phyloP scores from a whole-genome alignment of 2,113 vertebrate genomes.

The Ranitomeya imitator region DNA sequence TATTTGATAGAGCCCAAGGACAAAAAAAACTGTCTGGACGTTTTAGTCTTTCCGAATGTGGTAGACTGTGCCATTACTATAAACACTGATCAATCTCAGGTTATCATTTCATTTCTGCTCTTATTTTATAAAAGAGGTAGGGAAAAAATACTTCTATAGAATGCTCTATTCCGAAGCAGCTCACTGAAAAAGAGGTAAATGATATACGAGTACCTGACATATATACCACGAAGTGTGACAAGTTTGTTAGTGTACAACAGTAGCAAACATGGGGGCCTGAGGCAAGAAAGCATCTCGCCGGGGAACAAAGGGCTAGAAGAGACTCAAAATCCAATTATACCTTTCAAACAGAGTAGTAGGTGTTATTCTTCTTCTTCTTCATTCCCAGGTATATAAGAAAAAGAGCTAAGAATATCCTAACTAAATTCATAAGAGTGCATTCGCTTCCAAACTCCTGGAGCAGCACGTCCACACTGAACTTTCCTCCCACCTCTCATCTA shows the following conservation, averaged over 20 bases:
- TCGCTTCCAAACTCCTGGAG: too few species aligned
- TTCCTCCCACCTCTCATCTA: too few species aligned
- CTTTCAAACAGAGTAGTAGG: constrained; percentile 25
- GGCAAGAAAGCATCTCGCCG: not conserved
- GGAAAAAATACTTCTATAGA: not conserved
- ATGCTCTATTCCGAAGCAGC: not conserved
- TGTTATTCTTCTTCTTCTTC: constrained; percentile 5
- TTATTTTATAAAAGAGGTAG: not conserved
- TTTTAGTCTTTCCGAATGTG: not conserved
- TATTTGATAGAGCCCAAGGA: not conserved
- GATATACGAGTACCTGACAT: not conserved
- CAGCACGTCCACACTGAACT: too few species aligned
- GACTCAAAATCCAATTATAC: constrained; percentile 29
- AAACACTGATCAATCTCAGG: not conserved
- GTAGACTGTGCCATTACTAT: not conserved
- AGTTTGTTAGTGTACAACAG: not conserved
- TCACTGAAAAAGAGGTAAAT: not conserved
- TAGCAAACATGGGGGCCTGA: not conserved
- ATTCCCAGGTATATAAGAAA: not conserved
- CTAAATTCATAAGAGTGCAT: constrained; percentile 36
- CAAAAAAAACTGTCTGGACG: not conserved
- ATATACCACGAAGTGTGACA: constrained; percentile 9
- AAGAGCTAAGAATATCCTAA: constrained; percentile 3
- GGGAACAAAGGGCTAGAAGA: constrained; percentile 5
- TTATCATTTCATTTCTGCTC: not conserved